Percentiles rank a stretch among this genome's conserved stretches.
Evolutionary conservation across 1,140 invertebrate genomes (phyloP).

Genomic region (Lordiphosa mommai): DNA sequence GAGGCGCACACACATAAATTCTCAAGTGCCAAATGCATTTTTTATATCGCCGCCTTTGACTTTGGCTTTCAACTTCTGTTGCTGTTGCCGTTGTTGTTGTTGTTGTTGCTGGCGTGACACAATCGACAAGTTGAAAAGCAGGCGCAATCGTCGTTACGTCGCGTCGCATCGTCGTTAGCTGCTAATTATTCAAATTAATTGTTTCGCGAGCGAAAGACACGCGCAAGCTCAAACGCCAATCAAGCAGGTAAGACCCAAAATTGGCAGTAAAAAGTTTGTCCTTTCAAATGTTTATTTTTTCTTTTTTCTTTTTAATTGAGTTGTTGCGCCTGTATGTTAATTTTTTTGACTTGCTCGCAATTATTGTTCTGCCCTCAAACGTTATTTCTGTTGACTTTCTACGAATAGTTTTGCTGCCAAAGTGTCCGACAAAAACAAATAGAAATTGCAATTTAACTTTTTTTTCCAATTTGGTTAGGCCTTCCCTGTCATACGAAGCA

Average conservation of each 20-base stretch:
- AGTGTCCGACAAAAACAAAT: conserved; percentile 58
- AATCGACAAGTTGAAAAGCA: conserved; percentile 57
- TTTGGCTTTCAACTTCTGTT: conserved; percentile 57
- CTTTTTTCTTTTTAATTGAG: conserved; percentile 33
- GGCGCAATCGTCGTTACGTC: conserved; percentile 14
- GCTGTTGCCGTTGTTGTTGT: no score
- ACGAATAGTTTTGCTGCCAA: not conserved
- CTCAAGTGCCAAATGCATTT: conserved; percentile 75
- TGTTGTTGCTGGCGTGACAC: conserved; percentile 76
- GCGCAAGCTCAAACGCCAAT: conserved; percentile 75
- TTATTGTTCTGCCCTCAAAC: conserved; percentile 28
- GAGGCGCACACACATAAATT: conserved; percentile 61
- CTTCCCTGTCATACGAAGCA: no score
- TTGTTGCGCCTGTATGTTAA: conserved; percentile 47
- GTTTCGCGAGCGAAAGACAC: conserved; percentile 56
- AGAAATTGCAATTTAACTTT: conserved; percentile 61
- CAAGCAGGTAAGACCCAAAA: conserved; percentile 17
- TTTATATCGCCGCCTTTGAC: conserved; percentile 62
- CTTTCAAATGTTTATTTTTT: not conserved
- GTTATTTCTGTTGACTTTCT: conserved; percentile 2
- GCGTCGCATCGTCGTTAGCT: conserved; percentile 55
- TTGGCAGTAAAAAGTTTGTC: conserved; percentile 6
- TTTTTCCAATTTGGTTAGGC: conserved; percentile 18
- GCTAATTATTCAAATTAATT: conserved; percentile 78
- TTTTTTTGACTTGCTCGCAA: conserved; percentile 43